A percentile compares a stretch with the other conserved stretches of the same genome.
phyloP scores from a whole-genome alignment of 92 coral and sea anemone genomes.

The Paragorgia papillata region DNA sequence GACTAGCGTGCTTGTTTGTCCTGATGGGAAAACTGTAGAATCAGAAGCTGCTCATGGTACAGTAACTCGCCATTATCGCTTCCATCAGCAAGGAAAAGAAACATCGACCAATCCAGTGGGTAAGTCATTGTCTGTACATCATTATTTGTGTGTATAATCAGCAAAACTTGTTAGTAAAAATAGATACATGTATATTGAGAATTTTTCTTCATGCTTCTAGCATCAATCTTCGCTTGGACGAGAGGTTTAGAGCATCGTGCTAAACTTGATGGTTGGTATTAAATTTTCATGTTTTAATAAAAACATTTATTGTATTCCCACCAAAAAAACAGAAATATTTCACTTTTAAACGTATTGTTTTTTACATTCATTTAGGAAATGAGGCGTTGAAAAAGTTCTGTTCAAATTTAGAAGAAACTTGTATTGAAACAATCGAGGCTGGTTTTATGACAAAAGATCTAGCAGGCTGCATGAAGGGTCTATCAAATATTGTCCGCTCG shows the following conservation, averaged over 20 bases:
- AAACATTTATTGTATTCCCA: background rate
- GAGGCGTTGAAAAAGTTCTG: conserved; percentile 73
- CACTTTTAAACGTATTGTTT: too few relatives aligned
- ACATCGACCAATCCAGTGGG: conserved; percentile 98
- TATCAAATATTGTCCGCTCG: conserved; percentile 72
- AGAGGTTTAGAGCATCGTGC: conserved; percentile 93
- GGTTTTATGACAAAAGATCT: conserved; percentile 95
- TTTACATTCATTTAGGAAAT: conserved; percentile 77
- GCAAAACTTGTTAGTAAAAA: too few relatives aligned
- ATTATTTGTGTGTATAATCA: too few relatives aligned
- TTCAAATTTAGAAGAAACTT: conserved; percentile 74
- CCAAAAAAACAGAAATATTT: background rate
- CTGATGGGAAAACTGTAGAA: conserved; percentile 97
- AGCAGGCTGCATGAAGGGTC: conserved; percentile 91
- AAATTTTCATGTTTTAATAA: background rate
- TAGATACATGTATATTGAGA: too few relatives aligned
- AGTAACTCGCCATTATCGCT: conserved; percentile 91
- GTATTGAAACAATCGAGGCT: conserved; percentile 87
- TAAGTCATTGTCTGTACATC: conserved; percentile 43
- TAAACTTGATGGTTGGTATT: conserved; percentile 86
- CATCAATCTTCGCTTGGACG: conserved; percentile 99
- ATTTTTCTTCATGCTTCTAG: conserved; percentile 46
- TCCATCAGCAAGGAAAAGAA: conserved; percentile 95
- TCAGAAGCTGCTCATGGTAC: conserved; percentile 99
- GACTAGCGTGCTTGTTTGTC: conserved; percentile 99